Evolutionary conservation across 2,888 invertebrate genomes (phyloP).

Genomic region (Neelides folsomi): DNA sequence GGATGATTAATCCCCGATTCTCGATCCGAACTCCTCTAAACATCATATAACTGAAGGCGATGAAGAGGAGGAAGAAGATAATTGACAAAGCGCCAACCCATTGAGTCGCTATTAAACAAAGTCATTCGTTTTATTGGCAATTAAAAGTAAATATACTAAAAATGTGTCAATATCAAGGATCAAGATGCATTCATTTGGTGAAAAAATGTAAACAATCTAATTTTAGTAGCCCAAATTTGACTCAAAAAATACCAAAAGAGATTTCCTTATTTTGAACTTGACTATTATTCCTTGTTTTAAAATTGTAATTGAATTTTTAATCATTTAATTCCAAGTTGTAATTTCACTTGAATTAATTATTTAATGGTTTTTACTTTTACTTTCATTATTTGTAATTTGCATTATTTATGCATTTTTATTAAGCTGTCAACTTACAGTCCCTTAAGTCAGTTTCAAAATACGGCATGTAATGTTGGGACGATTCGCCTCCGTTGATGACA

Average conservation of each 20-base stretch:
- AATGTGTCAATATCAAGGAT: conserved; percentile 1
- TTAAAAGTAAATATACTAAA: not conserved
- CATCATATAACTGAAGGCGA: conserved; percentile 48
- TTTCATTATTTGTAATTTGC: not conserved
- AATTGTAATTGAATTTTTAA: no score
- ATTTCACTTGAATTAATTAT: not conserved
- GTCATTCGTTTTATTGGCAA: no score
- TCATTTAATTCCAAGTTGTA: no score
- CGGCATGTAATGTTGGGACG: conserved; percentile 74
- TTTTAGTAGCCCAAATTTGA: no score
- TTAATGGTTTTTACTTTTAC: not conserved
- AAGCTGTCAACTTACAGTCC: conserved; percentile 47
- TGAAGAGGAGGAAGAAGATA: conserved; percentile 38
- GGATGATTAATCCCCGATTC: conserved; percentile 66
- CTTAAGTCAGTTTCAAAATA: conserved; percentile 75
- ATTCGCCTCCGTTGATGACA: conserved; percentile 74
- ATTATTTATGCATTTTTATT: not conserved
- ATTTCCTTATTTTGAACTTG: no score
- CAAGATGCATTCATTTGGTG: not conserved
- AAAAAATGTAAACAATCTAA: conserved; percentile 1
- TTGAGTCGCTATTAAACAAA: conserved; percentile 52
- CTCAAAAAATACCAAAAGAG: no score
- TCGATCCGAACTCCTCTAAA: conserved; percentile 51
- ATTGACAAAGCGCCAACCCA: conserved; percentile 53
- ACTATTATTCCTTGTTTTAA: no score